These are phyloP conservation scores for Ophion slaviceki DNA, from an alignment of 2,888 invertebrate genomes.

Conservation along the genomic window DNA sequence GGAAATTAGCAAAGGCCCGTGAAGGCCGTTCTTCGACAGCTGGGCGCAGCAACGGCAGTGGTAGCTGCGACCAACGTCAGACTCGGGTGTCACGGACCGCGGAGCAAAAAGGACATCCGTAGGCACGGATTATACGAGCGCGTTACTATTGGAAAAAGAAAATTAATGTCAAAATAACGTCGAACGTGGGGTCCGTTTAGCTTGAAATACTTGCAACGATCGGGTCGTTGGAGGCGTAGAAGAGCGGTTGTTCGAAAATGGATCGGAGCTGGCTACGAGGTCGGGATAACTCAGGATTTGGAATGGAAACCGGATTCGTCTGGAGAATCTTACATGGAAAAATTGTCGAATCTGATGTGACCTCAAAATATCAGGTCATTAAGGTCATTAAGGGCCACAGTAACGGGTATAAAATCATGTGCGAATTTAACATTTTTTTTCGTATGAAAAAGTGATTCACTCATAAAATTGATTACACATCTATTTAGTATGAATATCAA, in stretches of 20 bases:
- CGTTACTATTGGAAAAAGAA: conserved; percentile 23
- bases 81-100: conserved; percentile 57
- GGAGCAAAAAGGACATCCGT: conserved; percentile 59
- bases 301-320: too few species aligned
- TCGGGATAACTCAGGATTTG: too few species aligned
- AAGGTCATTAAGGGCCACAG: too few species aligned
- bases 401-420: too few species aligned
- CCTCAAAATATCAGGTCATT: too few species aligned
- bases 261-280: too few species aligned
- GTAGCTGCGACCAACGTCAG: conserved; percentile 32
- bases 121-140: conserved; percentile 31
- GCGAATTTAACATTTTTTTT: too few species aligned
- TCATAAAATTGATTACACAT: too few species aligned
- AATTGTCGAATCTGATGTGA: too few species aligned
- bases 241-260: not conserved
- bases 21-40: conserved; percentile 55
- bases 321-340: too few species aligned
- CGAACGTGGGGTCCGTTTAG: conserved; percentile 5
- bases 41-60: conserved; percentile 51
- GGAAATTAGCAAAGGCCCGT: conserved; percentile 65
- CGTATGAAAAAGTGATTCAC: too few species aligned
- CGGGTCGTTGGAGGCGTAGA: not conserved
- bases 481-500: too few species aligned
- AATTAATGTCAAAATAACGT: conserved; percentile 43
- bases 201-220: conserved; percentile 3